Evolutionary conservation across 1,140 invertebrate species (phyloP).

Genomic region (Mya arenaria): DNA sequence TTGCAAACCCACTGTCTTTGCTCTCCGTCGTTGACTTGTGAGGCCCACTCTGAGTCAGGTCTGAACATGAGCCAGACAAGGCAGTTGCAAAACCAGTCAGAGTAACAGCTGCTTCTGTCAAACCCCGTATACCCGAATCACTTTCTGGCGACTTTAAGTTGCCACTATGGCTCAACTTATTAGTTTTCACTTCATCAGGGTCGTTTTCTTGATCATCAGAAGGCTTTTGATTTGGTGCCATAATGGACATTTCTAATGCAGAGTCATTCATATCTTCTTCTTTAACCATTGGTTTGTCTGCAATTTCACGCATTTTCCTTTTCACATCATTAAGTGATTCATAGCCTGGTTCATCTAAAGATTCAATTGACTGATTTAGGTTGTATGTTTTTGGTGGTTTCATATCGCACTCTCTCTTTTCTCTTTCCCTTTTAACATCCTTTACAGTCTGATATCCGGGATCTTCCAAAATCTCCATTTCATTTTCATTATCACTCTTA

Average conservation of each 20-base stretch:
- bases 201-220: too few species aligned
- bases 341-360: constrained; percentile 49
- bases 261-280: constrained; percentile 32
- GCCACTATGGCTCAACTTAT: too few species aligned
- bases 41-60: too few species aligned
- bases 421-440: constrained; percentile 10
- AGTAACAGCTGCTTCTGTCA: background rate
- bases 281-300: background rate
- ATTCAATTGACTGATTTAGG: constrained; percentile 41
- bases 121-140: background rate
- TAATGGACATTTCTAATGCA: too few species aligned
- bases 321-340: constrained; percentile 47
- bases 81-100: constrained; percentile 21
- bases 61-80: constrained; percentile 13
- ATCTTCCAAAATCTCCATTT: background rate
- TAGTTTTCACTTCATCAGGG: too few species aligned
- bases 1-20: constrained; percentile 47
- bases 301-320: constrained; percentile 34
- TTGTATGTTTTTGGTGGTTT: constrained; percentile 37
- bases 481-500: background rate
- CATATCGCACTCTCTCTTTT: background rate
- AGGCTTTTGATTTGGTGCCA: too few species aligned
- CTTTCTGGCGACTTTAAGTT: too few species aligned
- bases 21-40: too few species aligned
- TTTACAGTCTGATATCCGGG: constrained; percentile 38